Evolutionary conservation across 2,888 invertebrate species (phyloP), one percentile per base, ranked within the genome.

Genomic region (Tetrapedia diversipes): DNA sequence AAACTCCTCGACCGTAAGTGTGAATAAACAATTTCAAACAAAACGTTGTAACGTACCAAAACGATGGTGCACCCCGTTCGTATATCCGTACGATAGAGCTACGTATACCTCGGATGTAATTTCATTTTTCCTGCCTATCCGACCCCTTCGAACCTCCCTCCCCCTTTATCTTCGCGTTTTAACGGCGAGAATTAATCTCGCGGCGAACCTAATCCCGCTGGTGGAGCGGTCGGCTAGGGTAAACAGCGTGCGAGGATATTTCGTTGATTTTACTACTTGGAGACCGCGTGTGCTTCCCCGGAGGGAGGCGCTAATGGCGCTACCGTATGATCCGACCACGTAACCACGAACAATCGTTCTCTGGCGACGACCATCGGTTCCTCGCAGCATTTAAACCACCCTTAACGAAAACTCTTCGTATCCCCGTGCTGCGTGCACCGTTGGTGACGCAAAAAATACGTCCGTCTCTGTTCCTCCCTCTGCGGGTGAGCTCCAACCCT

Each of bases 1-100:
- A 81, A 77, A 75, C 73, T 80, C 72, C 78, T 78, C 74, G 74
- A 82, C 69, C 72, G 82, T 82, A 84, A 82, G 82, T 82, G 71
- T 37, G 4, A 24, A 8, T 1, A 34, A 27, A 24, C 24, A 61
- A 27, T 27, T 22, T 10, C 8, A 47, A 47, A 45, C 45, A n/a
- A n/a, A n/a, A n/a, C n/a, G n/a, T n/a, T n/a, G n/a, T n/a, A n/a
- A n/a, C n/a, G n/a, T n/a, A n/a, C n/a, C n/a, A n/a, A n/a, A n/a
- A n/a, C n/a, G n/a, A n/a, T n/a, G n/a, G n/a, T n/a, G n/a, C n/a
- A n/a, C n/a, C n/a, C n/a, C 10, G 19, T 19, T 45, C n/a, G 0
- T 2, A 8, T 22, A 19, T 22, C 16, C 41, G n/a, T n/a, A n/a
- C n/a, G n/a, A n/a, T n/a, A n/a, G n/a, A n/a, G n/a, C n/a, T n/a